Evolutionary conservation across 1,140 invertebrate genomes (phyloP), one percentile per base, ranked within the genome.

Genomic region (Bradysia coprophila): DNA sequence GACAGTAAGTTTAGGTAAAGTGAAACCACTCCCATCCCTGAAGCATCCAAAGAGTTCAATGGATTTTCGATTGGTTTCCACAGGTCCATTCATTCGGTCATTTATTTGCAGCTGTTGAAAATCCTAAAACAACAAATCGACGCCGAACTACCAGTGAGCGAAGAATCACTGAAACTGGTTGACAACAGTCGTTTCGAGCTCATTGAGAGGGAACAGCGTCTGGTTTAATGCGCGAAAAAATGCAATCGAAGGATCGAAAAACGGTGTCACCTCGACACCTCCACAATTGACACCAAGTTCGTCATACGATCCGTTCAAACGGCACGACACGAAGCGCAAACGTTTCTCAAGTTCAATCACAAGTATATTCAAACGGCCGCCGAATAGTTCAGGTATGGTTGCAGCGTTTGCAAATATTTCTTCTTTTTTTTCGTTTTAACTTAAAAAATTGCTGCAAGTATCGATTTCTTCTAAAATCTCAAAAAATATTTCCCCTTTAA

Each of bases 71-170:
- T n/a, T n/a, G n/a, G n/a, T n/a, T n/a, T n/a, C n/a, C n/a, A 39
- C 56, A 73, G 87, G 88, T 53, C 84, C 88, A 43, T 89, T 96
- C 62, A 60, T 96, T 40, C 77, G 77, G 48, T 75, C 78, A 38
- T 46, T 32, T 48, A 48, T 64, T 62, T 11, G 50, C n/a, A 88
- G 84, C 78, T 84, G 47, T 67, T 87, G 49, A 78, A 72, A 46
- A 81, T 77, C 48, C 67, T 92, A n/a, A 86, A 88, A 51, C 81
- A 86, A 46, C 83, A 84, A 62, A 75, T 91, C 44, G 87, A 92
- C 59, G 72, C 76, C 41, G 75, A 78, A 56, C 69, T 88, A 38
- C 70, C 64, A 1, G 76, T 75, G 13, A 66, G 81, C 11, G 69
- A 75, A 20, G 76, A 85, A 56, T 72, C 75, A 18, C 64, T 72